Base-by-base conservation (phyloP, 2,888 invertebrate species). In the Tinea pellionella region DNA sequence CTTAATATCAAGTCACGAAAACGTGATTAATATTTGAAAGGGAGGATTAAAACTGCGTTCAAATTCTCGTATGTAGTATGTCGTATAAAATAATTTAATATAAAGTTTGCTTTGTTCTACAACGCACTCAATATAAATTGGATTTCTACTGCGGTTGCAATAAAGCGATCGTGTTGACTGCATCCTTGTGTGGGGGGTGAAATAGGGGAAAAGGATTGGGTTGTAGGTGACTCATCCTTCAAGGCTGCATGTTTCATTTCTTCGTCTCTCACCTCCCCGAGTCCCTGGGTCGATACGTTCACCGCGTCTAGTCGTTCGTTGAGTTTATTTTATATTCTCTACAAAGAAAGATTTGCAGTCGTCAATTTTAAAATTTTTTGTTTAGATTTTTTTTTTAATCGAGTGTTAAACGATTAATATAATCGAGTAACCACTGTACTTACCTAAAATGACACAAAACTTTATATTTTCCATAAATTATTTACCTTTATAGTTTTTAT, bases 241-340 rank as follows among this genome's bases (percentile, higher is more conserved):
- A 57, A 32, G 30, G 57, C 57, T 57, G 57, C 57, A 57, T 32
- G 32, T 24, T 57, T 57, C 32, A 57, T 57, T 30, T 15, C 53
- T n/a, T 53, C 24, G 13, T 15, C 47, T 16, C 47, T 9, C 2
- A 15, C 37, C 37, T 12, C 37, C 18, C 32, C 12, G 13, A 30
- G 57, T 24, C 9, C 15, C 32, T 24, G 13, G 57, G 57, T 83
- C 83, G 82, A 82, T 82, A 79, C 75, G 80, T n/a, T n/a, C n/a
- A n/a, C n/a, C n/a, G 69, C 81, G 77, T 77, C n/a, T n/a, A n/a
- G 80, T 75, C 82, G 59, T 16, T 30, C 57, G 62, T 60, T 63
- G 61, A 15, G 12, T 13, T 47, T 47, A 3, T 6, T 24, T 24
- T 24, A 24, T 24, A 24, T 24, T 24, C 6, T 24, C 24, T 24